A percentile compares a stretch with the other conserved stretches of the same genome.
Evolutionary conservation across 23 tunicate species (phyloP).

Genomic region (Halocynthia aurantium): DNA sequence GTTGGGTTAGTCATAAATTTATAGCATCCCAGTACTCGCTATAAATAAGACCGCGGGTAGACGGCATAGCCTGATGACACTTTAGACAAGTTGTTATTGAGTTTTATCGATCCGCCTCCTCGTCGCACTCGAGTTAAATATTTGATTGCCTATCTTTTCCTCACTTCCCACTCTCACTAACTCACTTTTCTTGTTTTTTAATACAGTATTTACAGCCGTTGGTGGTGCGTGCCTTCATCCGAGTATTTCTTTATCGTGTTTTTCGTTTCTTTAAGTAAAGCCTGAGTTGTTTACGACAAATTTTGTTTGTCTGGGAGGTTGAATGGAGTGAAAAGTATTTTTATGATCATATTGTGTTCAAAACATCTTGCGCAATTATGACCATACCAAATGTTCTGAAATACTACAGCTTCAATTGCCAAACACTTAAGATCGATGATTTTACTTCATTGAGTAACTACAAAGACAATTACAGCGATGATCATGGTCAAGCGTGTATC

Average conservation of each 20-base stretch:
- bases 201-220: constrained; percentile 1
- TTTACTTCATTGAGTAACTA: too few species aligned
- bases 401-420: too few species aligned
- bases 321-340: constrained; percentile 13
- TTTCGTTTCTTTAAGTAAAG: background rate
- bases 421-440: too few species aligned
- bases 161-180: background rate
- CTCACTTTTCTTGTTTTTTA: background rate
- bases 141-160: constrained; percentile 27
- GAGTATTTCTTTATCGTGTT: background rate
- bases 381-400: too few species aligned
- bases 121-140: constrained; percentile 7
- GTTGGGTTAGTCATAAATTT: too few species aligned
- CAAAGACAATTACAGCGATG: too few species aligned
- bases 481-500: too few species aligned
- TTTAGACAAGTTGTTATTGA: background rate
- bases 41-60: background rate
- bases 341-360: constrained; percentile 34
- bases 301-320: constrained; percentile 26
- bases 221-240: background rate
- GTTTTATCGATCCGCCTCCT: background rate
- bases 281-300: constrained; percentile 24
- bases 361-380: constrained; percentile 31
- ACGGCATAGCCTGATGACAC: background rate
- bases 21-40: background rate